These are phyloP conservation scores for Podarcis cretensis DNA, from an alignment of 2,113 vertebrate species.

Conservation along the genomic window DNA sequence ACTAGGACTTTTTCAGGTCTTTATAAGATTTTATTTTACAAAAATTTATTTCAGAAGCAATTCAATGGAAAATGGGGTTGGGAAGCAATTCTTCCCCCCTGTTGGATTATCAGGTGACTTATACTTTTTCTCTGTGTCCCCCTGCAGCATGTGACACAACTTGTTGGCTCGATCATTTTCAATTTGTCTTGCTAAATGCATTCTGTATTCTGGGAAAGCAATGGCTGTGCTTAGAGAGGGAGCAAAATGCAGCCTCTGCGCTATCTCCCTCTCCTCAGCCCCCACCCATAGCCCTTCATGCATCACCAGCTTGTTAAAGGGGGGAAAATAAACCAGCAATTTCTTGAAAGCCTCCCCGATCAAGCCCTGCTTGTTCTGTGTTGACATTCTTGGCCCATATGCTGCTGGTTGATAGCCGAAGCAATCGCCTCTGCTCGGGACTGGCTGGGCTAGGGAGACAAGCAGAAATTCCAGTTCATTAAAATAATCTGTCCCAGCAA, in stretches of 20 bases:
- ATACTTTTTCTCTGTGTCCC: neutral
- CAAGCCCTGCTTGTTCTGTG: neutral
- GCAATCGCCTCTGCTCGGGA: neutral
- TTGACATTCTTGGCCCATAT: neutral
- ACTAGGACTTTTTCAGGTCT: neutral
- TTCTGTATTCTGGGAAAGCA: neutral
- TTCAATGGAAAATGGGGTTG: neutral
- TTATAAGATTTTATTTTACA: neutral
- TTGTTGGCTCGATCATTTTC: neutral
- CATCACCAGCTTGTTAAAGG: neutral
- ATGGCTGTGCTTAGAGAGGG: no score
- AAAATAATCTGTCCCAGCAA: slow-evolving; percentile 19
- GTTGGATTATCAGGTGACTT: neutral
- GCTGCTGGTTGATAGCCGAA: neutral
- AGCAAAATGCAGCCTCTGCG: neutral
- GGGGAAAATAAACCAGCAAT: neutral
- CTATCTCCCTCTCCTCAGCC: neutral
- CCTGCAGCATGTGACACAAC: neutral
- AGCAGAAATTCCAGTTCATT: neutral
- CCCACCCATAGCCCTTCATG: neutral
- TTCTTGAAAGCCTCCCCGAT: neutral
- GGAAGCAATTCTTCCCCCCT: neutral
- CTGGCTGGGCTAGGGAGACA: neutral
- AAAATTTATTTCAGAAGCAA: neutral
- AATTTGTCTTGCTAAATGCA: neutral